Evolutionary conservation across 2,113 vertebrate species (phyloP), one percentile per base, ranked within the genome.

Genomic region (Catharus bicknelli): DNA sequence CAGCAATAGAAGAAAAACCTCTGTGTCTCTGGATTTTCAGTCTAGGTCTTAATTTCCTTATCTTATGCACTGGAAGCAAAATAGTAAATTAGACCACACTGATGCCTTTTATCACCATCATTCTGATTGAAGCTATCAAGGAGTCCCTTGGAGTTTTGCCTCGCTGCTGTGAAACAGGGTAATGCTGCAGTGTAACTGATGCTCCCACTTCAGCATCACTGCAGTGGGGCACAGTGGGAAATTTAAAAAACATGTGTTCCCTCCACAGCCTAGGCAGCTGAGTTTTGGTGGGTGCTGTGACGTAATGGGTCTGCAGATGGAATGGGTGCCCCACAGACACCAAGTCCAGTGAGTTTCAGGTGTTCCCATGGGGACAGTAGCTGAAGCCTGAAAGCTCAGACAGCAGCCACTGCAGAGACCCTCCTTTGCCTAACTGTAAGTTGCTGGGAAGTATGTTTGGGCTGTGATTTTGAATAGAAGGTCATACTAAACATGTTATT

Each of bases 201-300:
- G 22, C 34, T 83, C 32, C 0, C 0, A 29, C 66, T 69, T 81
- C 77, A 86, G 22, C 17, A 5, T 13, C 72, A 19, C 8, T 2
- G 4, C 4, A 17, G 50, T 5, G 6, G 14, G 32, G 11, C 22
- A 17, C 4, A 48, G 8, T 8, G 8, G 7, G 14, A 61, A 69
- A 75, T 16, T 7, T 23, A n/a, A 58, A 45, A 26, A 4, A 27
- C 5, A 4, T 1, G 0, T 8, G 1, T 34, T 78, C 11, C 13
- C 19, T 29, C 17, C 61, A 21, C 32, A 59, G 27, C 8, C 36
- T 30, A 5, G 58, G 10, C n/a, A 70, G 43, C 16, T 47, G 55
- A 63, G 54, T 81, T 74, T 86, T 47, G 66, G 34, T 32, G 32
- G 45, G 19, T 90, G 36, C 29, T 89, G 4, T 18, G 22, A 8